Evolutionary conservation across 37 sponge, comb jelly and placozoan species (phyloP), one percentile per base, ranked within the genome.

Genomic region (Haliclona indistincta): DNA sequence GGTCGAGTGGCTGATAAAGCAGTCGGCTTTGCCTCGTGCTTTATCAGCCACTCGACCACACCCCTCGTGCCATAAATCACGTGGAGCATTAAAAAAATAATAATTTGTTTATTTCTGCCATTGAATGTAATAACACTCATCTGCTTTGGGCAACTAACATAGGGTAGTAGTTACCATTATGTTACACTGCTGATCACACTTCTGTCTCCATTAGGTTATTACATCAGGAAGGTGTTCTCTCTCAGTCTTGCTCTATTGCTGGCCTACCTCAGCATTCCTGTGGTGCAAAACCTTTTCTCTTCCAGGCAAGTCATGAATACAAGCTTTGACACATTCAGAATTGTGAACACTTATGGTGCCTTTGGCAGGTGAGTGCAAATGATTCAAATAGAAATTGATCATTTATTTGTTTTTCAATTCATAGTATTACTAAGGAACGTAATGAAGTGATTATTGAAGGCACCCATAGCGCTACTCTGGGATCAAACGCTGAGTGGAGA

Each of bases 281-380:
- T 95, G 40, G 79, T 95, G 25, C 91, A 87, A 82, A 95, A 95
- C 62, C 85, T 95, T 11, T 41, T 95, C 66, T 95, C 95, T 34
- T 40, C 79, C 0, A 49, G 54, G 3, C 95, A 95, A 61, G 51
- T 79, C 39, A 95, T 95, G 95, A 95, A 95, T 68, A 95, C 85
- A 1, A 86, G 88, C 30, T 95, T 95, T 56, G 86, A 95, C 30
- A 75, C 91, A 0, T 74, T 90, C 54, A 78, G 88, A 25, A 87
- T 95, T 11, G 83, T 95, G 40, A 95, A 95, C 85, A 95, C 95
- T 32, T 95, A 95, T 56, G 95, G 95, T 30, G 95, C 95, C 0
- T 95, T 95, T 83, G 95, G 95, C 30, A 93, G 93, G 93, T 93
- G 34, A 3, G 30, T 38, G 7, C 65, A 23, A 15, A 47, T 47